These are phyloP conservation scores for Falco rusticolus DNA, from an alignment of 2,797 vertebrate species.

Conservation along the genomic window DNA sequence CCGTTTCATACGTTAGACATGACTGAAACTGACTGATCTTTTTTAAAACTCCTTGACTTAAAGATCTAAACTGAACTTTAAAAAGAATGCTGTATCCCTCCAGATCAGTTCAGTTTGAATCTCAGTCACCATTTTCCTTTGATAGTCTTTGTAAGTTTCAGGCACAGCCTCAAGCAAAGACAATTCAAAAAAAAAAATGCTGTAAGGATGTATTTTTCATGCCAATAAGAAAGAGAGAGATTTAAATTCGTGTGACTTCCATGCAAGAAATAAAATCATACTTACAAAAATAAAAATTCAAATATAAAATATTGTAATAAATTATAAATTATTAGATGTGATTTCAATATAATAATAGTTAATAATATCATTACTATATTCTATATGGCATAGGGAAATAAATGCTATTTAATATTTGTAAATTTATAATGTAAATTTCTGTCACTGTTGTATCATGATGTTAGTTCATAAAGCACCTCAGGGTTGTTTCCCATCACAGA, in stretches of 20 bases:
- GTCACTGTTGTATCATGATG: neutral
- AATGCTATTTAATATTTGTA: neutral
- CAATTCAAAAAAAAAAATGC: neutral
- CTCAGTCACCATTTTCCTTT: conserved; percentile 50
- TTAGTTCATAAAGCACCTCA: neutral
- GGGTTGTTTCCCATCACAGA: neutral
- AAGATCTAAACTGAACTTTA: conserved; percentile 40
- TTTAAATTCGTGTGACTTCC: neutral
- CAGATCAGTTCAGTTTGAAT: conserved; percentile 33
- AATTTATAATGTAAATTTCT: neutral
- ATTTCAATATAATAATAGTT: neutral
- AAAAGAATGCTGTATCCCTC: neutral
- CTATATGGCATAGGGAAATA: neutral
- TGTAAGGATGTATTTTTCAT: neutral
- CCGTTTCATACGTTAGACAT: conserved; percentile 45
- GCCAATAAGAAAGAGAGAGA: neutral
- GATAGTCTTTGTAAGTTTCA: conserved; percentile 45
- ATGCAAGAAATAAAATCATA: neutral
- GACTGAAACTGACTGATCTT: neutral
- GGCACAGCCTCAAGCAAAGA: conserved; percentile 24
- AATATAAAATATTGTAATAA: neutral
- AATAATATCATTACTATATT: neutral
- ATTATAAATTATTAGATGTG: neutral
- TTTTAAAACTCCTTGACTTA: neutral
- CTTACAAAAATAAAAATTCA: neutral